phyloP scores from a whole-genome alignment of 2,797 vertebrate genomes.

The Ptychobarbus kaznakovi region DNA sequence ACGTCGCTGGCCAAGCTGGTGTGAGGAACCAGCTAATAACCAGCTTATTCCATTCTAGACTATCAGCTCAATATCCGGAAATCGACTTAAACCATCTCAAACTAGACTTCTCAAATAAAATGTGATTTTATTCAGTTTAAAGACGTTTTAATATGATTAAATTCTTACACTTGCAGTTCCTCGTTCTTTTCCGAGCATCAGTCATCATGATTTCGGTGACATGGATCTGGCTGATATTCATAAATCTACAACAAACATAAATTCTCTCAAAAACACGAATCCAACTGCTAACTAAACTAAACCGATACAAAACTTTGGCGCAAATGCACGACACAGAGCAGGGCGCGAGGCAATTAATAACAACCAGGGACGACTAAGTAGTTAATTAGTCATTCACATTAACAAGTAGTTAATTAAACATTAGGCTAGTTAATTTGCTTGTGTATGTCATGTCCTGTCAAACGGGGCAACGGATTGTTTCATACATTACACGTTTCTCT shows the following conservation, averaged over 20 bases:
- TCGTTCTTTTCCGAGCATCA: conserved; percentile 47
- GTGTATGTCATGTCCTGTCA: neutral
- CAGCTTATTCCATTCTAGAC: neutral
- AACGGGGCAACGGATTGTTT: neutral
- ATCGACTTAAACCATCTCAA: neutral
- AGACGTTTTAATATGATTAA: neutral
- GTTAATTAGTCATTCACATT: conserved; percentile 21
- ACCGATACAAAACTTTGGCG: neutral
- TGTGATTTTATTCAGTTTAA: neutral
- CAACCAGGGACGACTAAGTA: conserved; percentile 3
- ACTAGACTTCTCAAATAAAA: neutral
- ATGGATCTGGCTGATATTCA: conserved; percentile 7
- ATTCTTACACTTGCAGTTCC: conserved; percentile 54
- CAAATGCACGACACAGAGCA: neutral
- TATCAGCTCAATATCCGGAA: neutral
- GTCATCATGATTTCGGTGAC: conserved; percentile 48
- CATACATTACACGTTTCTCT: no score
- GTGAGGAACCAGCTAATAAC: neutral
- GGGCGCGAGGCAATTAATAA: neutral
- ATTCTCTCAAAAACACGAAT: neutral
- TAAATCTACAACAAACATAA: conserved; percentile 41
- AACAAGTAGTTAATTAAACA: conserved; percentile 38
- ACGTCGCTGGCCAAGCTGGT: neutral
- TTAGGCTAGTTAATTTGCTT: conserved; percentile 4
- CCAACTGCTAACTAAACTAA: neutral